Conservation (phyloP, 64 coral and sea anemone genomes). For the Montipora efflorescens region DNA sequence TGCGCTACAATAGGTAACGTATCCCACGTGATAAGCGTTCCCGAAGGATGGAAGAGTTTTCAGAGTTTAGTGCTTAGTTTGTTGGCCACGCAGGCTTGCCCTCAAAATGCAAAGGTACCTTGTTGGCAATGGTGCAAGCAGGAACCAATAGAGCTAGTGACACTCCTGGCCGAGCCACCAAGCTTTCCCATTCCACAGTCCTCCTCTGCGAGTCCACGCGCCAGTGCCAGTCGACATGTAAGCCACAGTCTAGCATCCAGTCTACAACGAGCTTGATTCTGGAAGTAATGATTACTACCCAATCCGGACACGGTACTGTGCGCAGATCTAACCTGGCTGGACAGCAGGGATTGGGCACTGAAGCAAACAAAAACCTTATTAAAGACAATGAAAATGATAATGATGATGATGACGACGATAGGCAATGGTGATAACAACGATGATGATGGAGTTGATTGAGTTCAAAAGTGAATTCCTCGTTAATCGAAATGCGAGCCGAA, state of each 20-base stretch:
- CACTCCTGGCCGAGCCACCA: slow-evolving; percentile 76
- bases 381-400: not conserved
- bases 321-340: slow-evolving; percentile 28
- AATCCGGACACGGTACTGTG: not conserved
- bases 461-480: too few relatives aligned
- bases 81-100: too few relatives aligned
- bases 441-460: not conserved
- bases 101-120: not conserved
- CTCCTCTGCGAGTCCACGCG: slow-evolving; percentile 76
- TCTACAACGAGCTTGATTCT: slow-evolving; percentile 73
- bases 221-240: slow-evolving; percentile 78
- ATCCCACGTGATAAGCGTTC: too few relatives aligned
- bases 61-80: too few relatives aligned
- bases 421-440: not conserved
- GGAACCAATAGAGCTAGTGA: slow-evolving; percentile 81
- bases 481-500: too few relatives aligned
- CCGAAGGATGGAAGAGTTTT: too few relatives aligned
- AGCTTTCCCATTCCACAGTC: slow-evolving; percentile 90
- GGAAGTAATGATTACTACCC: slow-evolving; percentile 59
- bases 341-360: slow-evolving; percentile 45
- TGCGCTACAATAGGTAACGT: too few relatives aligned
- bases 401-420: not conserved
- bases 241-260: slow-evolving; percentile 94
- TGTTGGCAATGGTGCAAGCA: slow-evolving; percentile 91
- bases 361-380: not conserved